phyloP scores from a whole-genome alignment of 2,113 vertebrate species.

The Helogale parvula region DNA sequence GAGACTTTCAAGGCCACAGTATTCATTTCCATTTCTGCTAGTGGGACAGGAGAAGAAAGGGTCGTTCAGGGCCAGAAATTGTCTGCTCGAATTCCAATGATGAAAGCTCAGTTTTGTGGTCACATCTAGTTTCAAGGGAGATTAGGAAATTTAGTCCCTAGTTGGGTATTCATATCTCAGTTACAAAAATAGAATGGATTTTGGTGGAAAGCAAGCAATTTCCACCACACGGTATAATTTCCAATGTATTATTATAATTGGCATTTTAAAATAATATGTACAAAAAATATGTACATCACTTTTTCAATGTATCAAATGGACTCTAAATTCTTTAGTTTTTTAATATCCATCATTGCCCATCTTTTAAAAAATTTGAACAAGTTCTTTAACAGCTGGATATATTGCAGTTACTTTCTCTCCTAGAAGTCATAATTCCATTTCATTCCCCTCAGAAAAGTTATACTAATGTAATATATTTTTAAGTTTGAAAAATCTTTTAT shows the following conservation, averaged over 20 bases:
- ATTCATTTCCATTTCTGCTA: background rate
- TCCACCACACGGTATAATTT: conserved; percentile 7
- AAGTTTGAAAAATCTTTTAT: conserved; percentile 18
- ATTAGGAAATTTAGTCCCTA: background rate
- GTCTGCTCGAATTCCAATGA: background rate
- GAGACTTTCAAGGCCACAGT: conserved; percentile 21
- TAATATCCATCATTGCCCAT: background rate
- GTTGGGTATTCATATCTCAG: background rate
- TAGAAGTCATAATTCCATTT: conserved; percentile 23
- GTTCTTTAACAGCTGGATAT: conserved; percentile 25
- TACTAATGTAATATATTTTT: conserved; percentile 30
- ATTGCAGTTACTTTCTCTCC: background rate
- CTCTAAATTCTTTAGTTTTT: conserved; percentile 23
- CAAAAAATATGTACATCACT: conserved; percentile 28
- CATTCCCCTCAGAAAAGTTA: background rate
- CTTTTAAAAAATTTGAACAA: background rate
- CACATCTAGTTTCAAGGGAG: background rate
- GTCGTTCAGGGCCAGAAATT: background rate
- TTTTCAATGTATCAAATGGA: background rate
- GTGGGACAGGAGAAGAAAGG: background rate
- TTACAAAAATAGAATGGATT: background rate
- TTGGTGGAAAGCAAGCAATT: conserved; percentile 32
- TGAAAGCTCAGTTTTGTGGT: background rate
- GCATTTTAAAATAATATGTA: conserved; percentile 39
- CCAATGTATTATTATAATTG: conserved; percentile 22